Conservation (phyloP, 2,888 invertebrate species). For the Hoplodrina ambigua region DNA sequence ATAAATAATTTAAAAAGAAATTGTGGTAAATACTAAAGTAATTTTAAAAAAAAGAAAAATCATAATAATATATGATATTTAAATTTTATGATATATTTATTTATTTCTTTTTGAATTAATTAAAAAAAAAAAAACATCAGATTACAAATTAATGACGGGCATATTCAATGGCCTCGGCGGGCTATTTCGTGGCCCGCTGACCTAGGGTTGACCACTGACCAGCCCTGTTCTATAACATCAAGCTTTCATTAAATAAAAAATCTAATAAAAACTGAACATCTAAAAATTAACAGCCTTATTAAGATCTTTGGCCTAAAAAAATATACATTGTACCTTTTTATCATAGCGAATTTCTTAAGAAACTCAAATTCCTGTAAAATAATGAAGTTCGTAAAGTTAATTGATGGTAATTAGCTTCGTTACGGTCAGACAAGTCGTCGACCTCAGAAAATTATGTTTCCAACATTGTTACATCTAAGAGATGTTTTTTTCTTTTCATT, state of each 20-base stretch:
- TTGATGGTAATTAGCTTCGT: slow-evolving; percentile 39
- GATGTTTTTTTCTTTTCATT: slow-evolving; percentile 11
- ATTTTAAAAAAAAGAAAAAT: too few relatives aligned
- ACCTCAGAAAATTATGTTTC: slow-evolving; percentile 25
- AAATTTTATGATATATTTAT: too few relatives aligned
- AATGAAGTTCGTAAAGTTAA: slow-evolving; percentile 39
- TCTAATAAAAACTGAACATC: background rate
- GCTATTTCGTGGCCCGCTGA: too few relatives aligned
- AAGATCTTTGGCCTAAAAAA: background rate
- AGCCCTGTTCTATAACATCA: background rate
- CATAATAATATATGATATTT: too few relatives aligned
- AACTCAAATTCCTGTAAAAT: slow-evolving; percentile 28
- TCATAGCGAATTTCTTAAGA: slow-evolving; percentile 13
- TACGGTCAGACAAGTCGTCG: slow-evolving; percentile 23
- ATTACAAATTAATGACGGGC: too few relatives aligned
- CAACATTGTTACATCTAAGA: slow-evolving; percentile 7
- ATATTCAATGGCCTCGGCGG: too few relatives aligned
- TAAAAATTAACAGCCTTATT: background rate
- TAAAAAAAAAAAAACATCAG: too few relatives aligned
- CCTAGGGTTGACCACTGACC: too few relatives aligned
- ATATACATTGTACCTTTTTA: background rate
- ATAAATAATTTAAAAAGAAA: too few relatives aligned
- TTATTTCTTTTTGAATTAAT: too few relatives aligned
- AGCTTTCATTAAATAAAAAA: background rate
- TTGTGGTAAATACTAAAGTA: too few relatives aligned